Percentiles rank a stretch among this genome's conserved stretches.
Conservation (phyloP, 2,113 vertebrate genomes). For the Alosa alosa region DNA sequence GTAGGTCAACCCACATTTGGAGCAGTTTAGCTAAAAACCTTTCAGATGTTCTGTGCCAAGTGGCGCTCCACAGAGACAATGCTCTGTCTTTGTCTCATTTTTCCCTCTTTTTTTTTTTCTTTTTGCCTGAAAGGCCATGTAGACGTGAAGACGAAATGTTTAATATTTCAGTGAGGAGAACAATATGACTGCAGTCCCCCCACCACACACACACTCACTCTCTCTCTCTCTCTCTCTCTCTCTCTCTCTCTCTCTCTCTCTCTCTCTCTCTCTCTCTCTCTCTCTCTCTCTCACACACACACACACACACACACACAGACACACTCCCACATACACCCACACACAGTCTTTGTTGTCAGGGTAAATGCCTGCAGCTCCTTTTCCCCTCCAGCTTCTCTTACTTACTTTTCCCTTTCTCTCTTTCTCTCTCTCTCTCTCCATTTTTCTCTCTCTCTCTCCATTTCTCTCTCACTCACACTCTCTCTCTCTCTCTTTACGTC, state of each 20-base stretch:
- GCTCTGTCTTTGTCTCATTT: not conserved
- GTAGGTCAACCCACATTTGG: constrained; percentile 9
- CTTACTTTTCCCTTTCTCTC: not conserved
- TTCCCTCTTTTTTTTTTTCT: not conserved
- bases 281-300: not conserved
- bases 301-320: not conserved
- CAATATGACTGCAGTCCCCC: not conserved
- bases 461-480: not conserved
- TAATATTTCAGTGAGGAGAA: constrained; percentile 12
- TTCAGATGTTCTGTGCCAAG: not conserved
- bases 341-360: not conserved
- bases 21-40: constrained; percentile 16
- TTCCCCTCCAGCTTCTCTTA: not conserved
- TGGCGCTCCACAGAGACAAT: not conserved
- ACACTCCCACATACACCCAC: not conserved
- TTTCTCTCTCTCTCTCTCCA: not conserved
- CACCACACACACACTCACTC: not conserved
- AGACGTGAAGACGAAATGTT: constrained; percentile 4
- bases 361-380: not conserved
- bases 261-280: not conserved
- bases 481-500: not conserved
- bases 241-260: not conserved
- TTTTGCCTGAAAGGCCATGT: constrained; percentile 7
- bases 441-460: too few species aligned
- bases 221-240: not conserved